Conservation (phyloP, 2,888 invertebrate species). For the Trissolcus japonicus region DNA sequence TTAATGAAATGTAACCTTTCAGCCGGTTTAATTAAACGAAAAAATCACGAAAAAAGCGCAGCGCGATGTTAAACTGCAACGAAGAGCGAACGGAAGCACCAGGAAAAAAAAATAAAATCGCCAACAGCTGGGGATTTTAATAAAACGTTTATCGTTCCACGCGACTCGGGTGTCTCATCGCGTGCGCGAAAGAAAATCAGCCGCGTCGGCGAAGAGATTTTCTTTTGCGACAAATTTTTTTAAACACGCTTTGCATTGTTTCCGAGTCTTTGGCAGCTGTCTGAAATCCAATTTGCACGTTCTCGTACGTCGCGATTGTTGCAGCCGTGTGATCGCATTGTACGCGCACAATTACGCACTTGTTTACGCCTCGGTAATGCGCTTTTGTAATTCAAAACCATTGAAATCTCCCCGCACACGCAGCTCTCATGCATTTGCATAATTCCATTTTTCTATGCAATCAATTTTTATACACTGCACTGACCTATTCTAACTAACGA, state of each 20-base stretch:
- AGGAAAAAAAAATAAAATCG: no score
- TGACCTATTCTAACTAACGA: not conserved
- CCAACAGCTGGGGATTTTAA: constrained; percentile 14
- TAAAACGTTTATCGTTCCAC: constrained; percentile 33
- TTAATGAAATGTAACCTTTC: constrained; percentile 32
- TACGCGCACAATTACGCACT: constrained; percentile 24
- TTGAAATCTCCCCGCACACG: constrained; percentile 6
- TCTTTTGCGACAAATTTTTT: no score
- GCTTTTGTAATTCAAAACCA: constrained; percentile 27
- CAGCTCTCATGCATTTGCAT: not conserved
- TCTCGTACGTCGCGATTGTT: constrained; percentile 6
- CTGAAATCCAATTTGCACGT: constrained; percentile 12
- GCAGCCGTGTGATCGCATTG: constrained; percentile 7
- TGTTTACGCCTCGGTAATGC: constrained; percentile 20
- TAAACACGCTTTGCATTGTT: not conserved
- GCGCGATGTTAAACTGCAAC: constrained; percentile 22
- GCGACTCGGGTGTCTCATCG: constrained; percentile 24
- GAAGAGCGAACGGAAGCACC: constrained; percentile 24
- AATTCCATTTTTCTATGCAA: no score
- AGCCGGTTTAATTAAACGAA: constrained; percentile 39
- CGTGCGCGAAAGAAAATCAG: constrained; percentile 7
- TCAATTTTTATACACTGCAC: no score
- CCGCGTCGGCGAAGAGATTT: not conserved
- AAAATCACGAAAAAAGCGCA: constrained; percentile 26
- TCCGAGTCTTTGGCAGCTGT: not conserved